Percentiles rank a stretch among this genome's conserved stretches.
Evolutionary conservation across 2,888 invertebrate genomes (phyloP).

Genomic region (Cremastobaeus sp.): DNA sequence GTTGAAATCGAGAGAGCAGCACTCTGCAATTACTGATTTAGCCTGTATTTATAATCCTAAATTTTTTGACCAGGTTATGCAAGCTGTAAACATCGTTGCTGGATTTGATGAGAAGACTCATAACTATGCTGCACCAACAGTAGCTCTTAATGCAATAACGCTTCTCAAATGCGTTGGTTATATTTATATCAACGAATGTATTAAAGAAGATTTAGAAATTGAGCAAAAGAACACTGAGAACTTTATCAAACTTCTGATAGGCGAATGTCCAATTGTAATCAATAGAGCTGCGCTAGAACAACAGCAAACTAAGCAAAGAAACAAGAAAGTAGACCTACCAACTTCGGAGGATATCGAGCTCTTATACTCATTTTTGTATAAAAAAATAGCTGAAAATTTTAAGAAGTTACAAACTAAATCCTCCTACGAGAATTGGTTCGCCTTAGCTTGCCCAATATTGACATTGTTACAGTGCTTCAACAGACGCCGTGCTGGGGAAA

Average conservation of each 20-base stretch:
- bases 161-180: constrained; percentile 6
- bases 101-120: constrained; percentile 5
- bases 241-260: constrained; percentile 4
- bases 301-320: not conserved
- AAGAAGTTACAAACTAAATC: constrained; percentile 7
- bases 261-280: constrained; percentile 1
- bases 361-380: not conserved
- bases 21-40: constrained; percentile 2
- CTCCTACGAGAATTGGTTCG: not conserved
- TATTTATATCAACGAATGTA: constrained; percentile 3
- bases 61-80: not conserved
- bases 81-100: constrained; percentile 11
- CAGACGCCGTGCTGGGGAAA: constrained; percentile 7
- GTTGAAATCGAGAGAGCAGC: not conserved
- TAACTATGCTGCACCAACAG: not conserved
- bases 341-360: not conserved
- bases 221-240: not conserved
- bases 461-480: constrained; percentile 5
- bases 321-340: not conserved
- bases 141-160: constrained; percentile 10
- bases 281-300: constrained; percentile 13
- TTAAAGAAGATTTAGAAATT: not conserved
- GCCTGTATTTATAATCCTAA: constrained; percentile 10
- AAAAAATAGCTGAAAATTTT: constrained; percentile 8
- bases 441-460: constrained; percentile 4